These are phyloP conservation scores for Nannospalax galili DNA, from an alignment of 2,113 vertebrate species.

Conservation along the genomic window DNA sequence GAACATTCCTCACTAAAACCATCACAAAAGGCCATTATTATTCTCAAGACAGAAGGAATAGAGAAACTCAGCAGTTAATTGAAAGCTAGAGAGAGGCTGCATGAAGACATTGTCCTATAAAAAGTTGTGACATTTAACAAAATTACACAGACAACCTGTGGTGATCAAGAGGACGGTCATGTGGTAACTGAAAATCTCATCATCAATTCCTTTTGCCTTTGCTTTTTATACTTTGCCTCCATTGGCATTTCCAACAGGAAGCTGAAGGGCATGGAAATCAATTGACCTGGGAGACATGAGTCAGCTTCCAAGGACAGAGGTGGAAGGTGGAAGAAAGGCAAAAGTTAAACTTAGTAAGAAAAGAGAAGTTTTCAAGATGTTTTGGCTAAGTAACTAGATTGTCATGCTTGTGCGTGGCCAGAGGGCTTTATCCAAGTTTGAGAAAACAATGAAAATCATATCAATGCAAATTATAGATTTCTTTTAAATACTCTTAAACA, in stretches of 20 bases:
- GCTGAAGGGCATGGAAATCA: not conserved
- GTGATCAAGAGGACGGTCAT: not conserved
- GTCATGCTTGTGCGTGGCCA: not conserved
- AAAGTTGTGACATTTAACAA: no score
- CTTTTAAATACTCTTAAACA: slow-evolving; percentile 6
- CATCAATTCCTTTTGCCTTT: not conserved
- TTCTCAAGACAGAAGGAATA: no score
- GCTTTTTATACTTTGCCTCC: not conserved
- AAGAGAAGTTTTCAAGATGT: not conserved
- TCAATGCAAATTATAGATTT: slow-evolving; percentile 21
- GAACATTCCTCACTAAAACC: no score
- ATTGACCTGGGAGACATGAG: not conserved
- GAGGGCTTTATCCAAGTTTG: not conserved
- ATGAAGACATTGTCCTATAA: no score
- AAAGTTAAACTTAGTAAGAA: not conserved
- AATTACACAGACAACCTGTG: not conserved
- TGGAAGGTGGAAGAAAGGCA: not conserved
- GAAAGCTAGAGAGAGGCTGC: no score
- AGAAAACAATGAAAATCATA: not conserved
- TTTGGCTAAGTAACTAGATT: not conserved
- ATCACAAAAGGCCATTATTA: no score
- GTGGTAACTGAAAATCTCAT: not conserved
- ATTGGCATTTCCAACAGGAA: not conserved
- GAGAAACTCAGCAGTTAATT: no score
- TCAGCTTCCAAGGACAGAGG: not conserved